phyloP scores from a whole-genome alignment of 2,797 vertebrate species.

The Ptychadena robeensis region DNA sequence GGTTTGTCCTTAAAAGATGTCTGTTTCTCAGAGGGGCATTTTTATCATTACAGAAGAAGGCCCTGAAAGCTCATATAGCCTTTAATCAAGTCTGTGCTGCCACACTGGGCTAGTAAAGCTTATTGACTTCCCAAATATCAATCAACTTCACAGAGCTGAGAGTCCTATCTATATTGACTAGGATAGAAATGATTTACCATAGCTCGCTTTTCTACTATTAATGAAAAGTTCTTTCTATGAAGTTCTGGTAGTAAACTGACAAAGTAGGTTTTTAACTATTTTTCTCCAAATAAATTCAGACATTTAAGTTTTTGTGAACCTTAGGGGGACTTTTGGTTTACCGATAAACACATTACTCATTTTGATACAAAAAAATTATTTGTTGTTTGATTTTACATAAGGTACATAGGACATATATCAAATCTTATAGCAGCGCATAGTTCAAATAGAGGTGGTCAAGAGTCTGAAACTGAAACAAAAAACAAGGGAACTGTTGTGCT shows the following conservation, averaged over 20 bases:
- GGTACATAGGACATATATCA: no score
- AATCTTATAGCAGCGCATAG: no score
- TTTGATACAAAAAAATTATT: no score
- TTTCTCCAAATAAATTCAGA: neutral
- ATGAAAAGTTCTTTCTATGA: slow-evolving; percentile 25
- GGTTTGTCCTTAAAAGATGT: slow-evolving; percentile 51
- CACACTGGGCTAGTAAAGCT: slow-evolving; percentile 37
- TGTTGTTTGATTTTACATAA: no score
- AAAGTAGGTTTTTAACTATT: neutral
- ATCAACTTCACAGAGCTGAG: slow-evolving; percentile 55
- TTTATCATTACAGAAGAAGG: slow-evolving; percentile 46
- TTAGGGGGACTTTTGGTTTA: no score
- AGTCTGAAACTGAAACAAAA: no score
- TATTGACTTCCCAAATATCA: slow-evolving; percentile 42
- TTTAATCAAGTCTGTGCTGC: slow-evolving; percentile 57
- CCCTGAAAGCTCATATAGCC: slow-evolving; percentile 39
- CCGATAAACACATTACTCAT: no score
- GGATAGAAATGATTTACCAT: neutral
- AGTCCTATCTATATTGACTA: slow-evolving; percentile 49
- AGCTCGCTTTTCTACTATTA: slow-evolving; percentile 19
- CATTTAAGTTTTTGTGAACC: no score
- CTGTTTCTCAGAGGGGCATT: slow-evolving; percentile 31
- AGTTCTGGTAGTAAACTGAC: neutral
- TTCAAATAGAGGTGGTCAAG: no score
- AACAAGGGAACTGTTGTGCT: no score